These are phyloP conservation scores for Terrapene triunguis DNA, from an alignment of 2,113 vertebrate genomes.

Conservation along the genomic window DNA sequence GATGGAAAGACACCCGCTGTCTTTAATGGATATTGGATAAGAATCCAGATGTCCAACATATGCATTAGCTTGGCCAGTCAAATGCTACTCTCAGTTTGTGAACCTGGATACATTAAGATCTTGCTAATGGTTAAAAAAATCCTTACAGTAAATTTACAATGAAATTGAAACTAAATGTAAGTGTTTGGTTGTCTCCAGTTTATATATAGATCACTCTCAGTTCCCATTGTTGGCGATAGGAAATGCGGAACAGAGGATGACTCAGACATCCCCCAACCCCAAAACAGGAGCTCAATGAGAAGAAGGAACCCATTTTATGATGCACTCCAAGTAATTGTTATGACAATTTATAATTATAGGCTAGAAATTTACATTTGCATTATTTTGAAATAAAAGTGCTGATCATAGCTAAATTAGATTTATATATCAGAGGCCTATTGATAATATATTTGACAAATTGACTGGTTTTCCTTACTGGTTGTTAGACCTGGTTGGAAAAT, in stretches of 20 bases:
- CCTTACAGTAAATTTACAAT: not conserved
- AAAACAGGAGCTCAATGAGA: not conserved
- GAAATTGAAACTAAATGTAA: not conserved
- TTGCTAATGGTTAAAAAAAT: not conserved
- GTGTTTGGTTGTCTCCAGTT: not conserved
- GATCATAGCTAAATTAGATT: not conserved
- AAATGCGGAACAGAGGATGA: not conserved
- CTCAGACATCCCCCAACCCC: not conserved
- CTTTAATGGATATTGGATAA: not conserved
- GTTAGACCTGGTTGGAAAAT: not conserved
- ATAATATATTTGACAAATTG: not conserved
- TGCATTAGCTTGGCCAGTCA: not conserved
- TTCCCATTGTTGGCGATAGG: not conserved
- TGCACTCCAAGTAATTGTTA: not conserved
- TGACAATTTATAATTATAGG: not conserved
- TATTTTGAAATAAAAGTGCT: not conserved
- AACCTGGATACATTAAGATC: not conserved
- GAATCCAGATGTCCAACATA: not conserved
- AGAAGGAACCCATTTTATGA: not conserved
- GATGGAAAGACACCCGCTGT: not conserved
- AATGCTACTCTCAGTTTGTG: not conserved
- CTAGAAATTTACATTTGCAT: not conserved
- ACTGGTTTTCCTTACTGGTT: constrained; percentile 4
- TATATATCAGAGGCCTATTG: not conserved
- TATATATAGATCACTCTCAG: not conserved